Percentiles rank a stretch among this genome's conserved stretches.
Evolutionary conservation across 2,797 vertebrate genomes (phyloP).

Genomic region (Hipposideros larvatus): DNA sequence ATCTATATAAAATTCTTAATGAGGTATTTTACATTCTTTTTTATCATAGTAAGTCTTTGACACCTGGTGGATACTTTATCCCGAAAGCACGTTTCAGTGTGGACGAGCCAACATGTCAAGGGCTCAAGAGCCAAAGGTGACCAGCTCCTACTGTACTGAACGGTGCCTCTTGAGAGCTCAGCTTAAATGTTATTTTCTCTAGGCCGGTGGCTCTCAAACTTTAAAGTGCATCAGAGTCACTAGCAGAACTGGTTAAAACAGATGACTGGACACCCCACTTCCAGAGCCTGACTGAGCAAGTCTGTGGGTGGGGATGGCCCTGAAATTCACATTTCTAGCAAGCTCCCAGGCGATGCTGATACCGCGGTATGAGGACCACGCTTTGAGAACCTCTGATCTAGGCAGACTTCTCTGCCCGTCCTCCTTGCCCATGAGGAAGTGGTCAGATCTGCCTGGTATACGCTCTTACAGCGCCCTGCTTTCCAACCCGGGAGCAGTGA

Average conservation of each 20-base stretch:
- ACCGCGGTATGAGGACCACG: not conserved
- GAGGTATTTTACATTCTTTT: not conserved
- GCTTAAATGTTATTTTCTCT: constrained; percentile 27
- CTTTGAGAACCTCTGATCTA: not conserved
- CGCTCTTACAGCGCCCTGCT: not conserved
- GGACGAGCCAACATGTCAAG: not conserved
- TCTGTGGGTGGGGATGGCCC: not conserved
- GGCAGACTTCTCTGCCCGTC: not conserved
- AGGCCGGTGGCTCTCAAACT: not conserved
- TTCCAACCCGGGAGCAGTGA: not conserved
- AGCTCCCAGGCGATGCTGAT: not conserved
- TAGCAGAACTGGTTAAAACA: not conserved
- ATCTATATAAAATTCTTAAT: constrained; percentile 12
- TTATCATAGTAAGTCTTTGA: not conserved
- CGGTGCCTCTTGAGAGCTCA: rapidly evolving
- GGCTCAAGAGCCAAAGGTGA: not conserved
- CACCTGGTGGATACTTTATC: not conserved
- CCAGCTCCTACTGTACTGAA: not conserved
- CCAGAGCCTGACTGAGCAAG: not conserved
- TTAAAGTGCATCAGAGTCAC: not conserved
- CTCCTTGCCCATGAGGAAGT: not conserved
- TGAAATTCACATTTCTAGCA: not conserved
- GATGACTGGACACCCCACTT: not conserved
- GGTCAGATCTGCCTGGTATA: not conserved
- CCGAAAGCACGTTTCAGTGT: not conserved